These are phyloP conservation scores for Periophthalmus modestus DNA, from an alignment of 2,113 vertebrate species.

Conservation along the genomic window DNA sequence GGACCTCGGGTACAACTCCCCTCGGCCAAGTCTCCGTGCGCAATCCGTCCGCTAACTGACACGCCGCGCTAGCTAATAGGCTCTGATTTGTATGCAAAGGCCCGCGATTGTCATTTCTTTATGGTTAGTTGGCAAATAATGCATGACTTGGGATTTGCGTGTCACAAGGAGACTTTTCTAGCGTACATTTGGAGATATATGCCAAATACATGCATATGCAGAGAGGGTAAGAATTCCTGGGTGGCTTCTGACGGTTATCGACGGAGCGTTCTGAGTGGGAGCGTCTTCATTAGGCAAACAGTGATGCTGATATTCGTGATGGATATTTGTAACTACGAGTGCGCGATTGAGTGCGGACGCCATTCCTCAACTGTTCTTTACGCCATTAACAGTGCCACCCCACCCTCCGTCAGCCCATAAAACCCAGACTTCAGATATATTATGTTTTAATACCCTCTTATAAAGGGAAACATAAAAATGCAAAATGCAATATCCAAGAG, in stretches of 20 bases:
- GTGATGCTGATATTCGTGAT: conserved; percentile 71
- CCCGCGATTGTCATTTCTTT: conserved; percentile 65
- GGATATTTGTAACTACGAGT: conserved; percentile 76
- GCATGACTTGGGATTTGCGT: conserved; percentile 57
- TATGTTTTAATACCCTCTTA: conserved; percentile 83
- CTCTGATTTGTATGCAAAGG: conserved; percentile 66
- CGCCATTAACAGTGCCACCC: conserved; percentile 76
- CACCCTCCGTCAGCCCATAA: conserved; percentile 78
- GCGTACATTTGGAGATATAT: background rate
- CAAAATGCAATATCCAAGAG: conserved; percentile 83
- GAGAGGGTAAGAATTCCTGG: conserved; percentile 19
- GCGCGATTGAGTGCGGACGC: conserved; percentile 66
- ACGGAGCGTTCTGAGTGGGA: conserved; percentile 64
- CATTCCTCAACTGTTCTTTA: conserved; percentile 78
- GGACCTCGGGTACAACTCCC: conserved; percentile 66
- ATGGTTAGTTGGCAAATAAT: conserved; percentile 66
- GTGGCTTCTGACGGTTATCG: conserved; percentile 54
- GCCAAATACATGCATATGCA: conserved; percentile 5
- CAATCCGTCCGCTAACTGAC: conserved; percentile 59
- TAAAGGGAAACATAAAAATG: conserved; percentile 83
- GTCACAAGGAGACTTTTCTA: conserved; percentile 32
- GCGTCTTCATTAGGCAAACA: conserved; percentile 79
- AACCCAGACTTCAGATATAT: conserved; percentile 77
- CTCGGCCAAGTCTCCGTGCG: conserved; percentile 51
- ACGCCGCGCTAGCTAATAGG: conserved; percentile 60